Conservation (phyloP, 1,140 invertebrate genomes). For the Mamestra configurata region DNA sequence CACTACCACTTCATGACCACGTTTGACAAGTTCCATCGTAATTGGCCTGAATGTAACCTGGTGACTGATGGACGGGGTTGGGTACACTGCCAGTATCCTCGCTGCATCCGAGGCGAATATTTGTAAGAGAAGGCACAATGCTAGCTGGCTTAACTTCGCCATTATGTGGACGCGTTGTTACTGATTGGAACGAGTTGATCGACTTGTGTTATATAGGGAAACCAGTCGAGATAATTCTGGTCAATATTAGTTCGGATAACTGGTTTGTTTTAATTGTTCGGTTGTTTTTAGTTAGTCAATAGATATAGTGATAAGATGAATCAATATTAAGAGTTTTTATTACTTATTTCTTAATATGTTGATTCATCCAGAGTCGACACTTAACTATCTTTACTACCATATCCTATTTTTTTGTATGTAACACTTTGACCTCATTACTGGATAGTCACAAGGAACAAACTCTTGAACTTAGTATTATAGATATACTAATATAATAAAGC, state of each 20-base stretch:
- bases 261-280: background rate
- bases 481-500: too few relatives aligned
- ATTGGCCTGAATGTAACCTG: conserved; percentile 22
- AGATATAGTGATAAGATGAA: too few relatives aligned
- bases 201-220: conserved; percentile 3
- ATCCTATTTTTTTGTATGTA: too few relatives aligned
- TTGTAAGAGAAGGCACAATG: background rate
- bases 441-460: too few relatives aligned
- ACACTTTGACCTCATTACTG: too few relatives aligned
- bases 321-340: too few relatives aligned
- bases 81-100: conserved; percentile 26
- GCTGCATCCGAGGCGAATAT: background rate
- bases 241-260: background rate
- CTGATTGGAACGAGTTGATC: background rate
- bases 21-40: background rate
- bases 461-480: too few relatives aligned
- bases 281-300: too few relatives aligned
- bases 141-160: background rate
- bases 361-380: too few relatives aligned
- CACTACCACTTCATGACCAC: conserved; percentile 21
- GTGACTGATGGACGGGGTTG: conserved; percentile 38
- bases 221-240: background rate
- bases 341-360: background rate
- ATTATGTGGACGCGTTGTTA: background rate
- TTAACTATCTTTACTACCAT: too few relatives aligned